Evolutionary conservation across 1,140 invertebrate species (phyloP), one percentile per base, ranked within the genome.

Genomic region (Chelonus insularis): DNA sequence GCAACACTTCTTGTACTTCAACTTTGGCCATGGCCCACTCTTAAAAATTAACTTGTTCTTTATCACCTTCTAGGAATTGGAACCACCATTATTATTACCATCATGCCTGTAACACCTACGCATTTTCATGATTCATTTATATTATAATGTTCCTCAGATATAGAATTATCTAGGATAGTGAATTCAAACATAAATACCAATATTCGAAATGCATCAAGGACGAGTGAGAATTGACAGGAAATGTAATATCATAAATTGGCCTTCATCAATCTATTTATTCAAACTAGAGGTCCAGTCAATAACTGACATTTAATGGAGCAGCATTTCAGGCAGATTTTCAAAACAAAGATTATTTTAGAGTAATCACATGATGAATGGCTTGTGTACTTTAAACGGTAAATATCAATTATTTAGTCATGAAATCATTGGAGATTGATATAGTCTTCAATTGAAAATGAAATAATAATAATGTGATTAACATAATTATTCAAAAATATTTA

Each of bases 1-100:
- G 32, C 58, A 47, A 18, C 59, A 11, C 57, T 68, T 65, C 58
- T 57, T 64, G 55, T 52, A 66, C 45, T 69, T 68, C 65, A 64
- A 39, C 37, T n/a, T 9, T 50, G 69, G 55, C 69, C 66, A 56
- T 68, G 69, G 66, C 67, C 69, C 48, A 68, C 39, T 72, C 60
- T 63, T 52, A 69, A 67, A 25, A 34, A 59, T 25, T n/a, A n/a
- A 14, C 34, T 29, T 14, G 41, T 58, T 36, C 59, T 48, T 37
- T 23, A 1, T 39, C 54, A 32, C 32, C 63, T 58, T 59, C 29
- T 64, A 56, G n/a, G n/a, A n/a, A n/a, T n/a, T n/a, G n/a, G n/a
- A n/a, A n/a, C n/a, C n/a, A n/a, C n/a, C n/a, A n/a, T n/a, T 29
- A 29, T 29, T 29, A 7, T 7, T 29, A 29, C 25, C 25, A 7